Conservation (phyloP, 2,797 vertebrate genomes). For the Arremon aurantiirostris region DNA sequence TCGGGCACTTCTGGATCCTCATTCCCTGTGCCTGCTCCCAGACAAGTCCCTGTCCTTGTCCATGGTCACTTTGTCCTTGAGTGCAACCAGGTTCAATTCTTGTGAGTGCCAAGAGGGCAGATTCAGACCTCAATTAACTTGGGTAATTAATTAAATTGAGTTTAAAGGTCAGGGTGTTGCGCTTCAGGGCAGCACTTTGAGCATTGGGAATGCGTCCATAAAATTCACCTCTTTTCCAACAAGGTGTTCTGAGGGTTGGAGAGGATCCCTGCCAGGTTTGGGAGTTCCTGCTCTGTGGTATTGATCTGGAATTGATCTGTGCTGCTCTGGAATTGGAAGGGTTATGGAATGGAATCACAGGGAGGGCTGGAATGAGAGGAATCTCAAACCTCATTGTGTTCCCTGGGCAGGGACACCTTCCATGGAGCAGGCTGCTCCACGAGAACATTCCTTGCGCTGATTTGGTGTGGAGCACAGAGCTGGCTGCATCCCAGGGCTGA, state of each 20-base stretch:
- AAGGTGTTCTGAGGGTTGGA: not conserved
- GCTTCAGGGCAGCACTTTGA: not conserved
- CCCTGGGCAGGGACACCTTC: not conserved
- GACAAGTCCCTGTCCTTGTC: not conserved
- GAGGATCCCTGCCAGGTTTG: not conserved
- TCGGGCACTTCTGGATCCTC: not conserved
- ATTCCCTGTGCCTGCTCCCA: not conserved
- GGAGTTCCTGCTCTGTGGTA: not conserved
- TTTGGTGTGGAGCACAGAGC: not conserved
- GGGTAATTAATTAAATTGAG: not conserved
- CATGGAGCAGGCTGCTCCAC: not conserved
- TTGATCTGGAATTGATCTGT: not conserved
- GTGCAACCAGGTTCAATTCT: too few relatives aligned
- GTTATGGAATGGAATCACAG: fast-evolving
- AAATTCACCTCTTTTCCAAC: not conserved
- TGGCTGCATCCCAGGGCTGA: fast-evolving
- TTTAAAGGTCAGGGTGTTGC: not conserved
- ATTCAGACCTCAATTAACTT: not conserved
- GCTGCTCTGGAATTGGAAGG: not conserved
- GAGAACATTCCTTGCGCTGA: fast-evolving
- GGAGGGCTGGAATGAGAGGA: not conserved
- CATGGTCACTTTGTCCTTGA: not conserved
- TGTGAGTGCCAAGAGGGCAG: not conserved
- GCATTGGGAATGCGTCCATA: fast-evolving
- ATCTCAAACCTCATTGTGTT: not conserved